Base-by-base conservation (phyloP, 2,113 vertebrate genomes). In the Semicossyphus pulcher region DNA sequence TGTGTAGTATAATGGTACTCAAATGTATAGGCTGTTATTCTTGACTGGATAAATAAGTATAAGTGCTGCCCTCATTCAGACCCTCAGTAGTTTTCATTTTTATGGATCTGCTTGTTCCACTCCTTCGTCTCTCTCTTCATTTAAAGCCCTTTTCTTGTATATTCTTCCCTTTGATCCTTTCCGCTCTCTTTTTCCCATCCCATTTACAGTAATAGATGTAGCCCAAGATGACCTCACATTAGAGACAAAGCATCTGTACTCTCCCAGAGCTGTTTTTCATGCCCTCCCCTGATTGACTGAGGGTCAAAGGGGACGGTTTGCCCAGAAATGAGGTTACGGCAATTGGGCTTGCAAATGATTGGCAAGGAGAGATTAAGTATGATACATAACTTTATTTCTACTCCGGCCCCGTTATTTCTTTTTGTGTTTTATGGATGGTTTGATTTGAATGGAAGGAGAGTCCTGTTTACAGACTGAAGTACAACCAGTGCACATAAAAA, bases 301-400 rank as follows among this genome's bases (percentile, higher is more conserved):
- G 52, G 86, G 79, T 78, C 57, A 57, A 72, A 76, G 83, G 26
- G 20, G 45, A 70, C 61, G 65, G 62, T 41, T 28, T 32, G 12
- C 0, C 15, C 56, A 84, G 76, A 89, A 89, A 88, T 61, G 56
- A 90, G 81, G 83, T 83, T 62, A 77, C 56, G 72, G 81, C 84
- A 82, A 75, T 80, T 81, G 72, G 76, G 78, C 70, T 90, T 80
- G 83, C 83, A 89, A 80, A 88, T 88, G 54, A 88, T 62, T 83
- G 81, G 56, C 80, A 86, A 56, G 62, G 72, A 70, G 28, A 57
- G 74, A 83, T 81, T 80, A 66, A 77, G 63, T 49, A 61, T 84
- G 44, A 78, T 71, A 58, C 67, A 74, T 62, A 58, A 39, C 26
- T 37, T 39, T 23, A 10, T 16, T 62, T 44, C 7, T 18, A 2